phyloP scores from a whole-genome alignment of 1,140 invertebrate genomes.

The Eurosta solidaginis region DNA sequence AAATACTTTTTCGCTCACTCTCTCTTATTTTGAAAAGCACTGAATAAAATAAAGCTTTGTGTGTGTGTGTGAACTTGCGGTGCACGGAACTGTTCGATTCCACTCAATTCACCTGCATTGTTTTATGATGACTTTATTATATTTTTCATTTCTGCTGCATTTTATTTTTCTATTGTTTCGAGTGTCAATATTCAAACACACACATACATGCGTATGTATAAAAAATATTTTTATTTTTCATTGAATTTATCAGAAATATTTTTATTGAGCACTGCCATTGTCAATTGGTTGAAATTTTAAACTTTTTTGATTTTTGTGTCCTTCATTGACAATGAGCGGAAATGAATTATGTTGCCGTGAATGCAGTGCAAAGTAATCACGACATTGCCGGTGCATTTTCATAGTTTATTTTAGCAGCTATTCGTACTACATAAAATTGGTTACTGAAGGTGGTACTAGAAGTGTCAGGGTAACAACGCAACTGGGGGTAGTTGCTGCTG shows the following conservation, averaged over 20 bases:
- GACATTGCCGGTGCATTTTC: not conserved
- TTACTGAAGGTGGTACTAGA: no score
- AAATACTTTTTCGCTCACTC: not conserved
- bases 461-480: not conserved
- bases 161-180: conserved; percentile 6
- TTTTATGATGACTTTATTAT: conserved; percentile 28
- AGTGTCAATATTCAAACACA: not conserved
- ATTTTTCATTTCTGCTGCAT: conserved; percentile 29
- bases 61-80: not conserved
- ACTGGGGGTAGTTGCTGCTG: not conserved
- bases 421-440: no score
- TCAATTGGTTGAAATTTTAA: conserved; percentile 7
- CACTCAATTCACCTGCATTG: conserved; percentile 33
- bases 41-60: not conserved
- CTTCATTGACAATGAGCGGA: conserved; percentile 37
- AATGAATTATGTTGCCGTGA: conserved; percentile 36
- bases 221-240: not conserved
- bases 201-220: no score
- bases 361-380: conserved; percentile 7
- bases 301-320: conserved; percentile 25
- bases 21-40: not conserved
- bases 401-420: not conserved
- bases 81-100: not conserved
- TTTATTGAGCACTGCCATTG: conserved; percentile 14
- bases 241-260: not conserved